A percentile compares a stretch with the other conserved stretches of the same genome.
Conservation (phyloP, 2,888 invertebrate genomes). For the Acronicta psi region DNA sequence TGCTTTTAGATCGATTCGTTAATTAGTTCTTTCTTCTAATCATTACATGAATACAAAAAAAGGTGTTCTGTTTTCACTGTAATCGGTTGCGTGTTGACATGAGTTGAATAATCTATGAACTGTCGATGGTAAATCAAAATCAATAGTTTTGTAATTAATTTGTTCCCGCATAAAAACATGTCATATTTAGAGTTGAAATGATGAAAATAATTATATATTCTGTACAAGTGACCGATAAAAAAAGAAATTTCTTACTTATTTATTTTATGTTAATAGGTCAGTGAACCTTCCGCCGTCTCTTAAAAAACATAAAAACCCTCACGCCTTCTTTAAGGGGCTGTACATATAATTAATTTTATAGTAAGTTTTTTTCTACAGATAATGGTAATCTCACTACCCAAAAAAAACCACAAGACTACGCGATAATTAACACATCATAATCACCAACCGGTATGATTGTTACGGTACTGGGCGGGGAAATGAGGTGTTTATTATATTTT, state of each 20-base stretch:
- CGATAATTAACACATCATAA: not conserved
- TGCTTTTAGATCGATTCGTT: slow-evolving; percentile 31
- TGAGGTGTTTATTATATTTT: not conserved
- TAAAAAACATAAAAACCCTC: no score
- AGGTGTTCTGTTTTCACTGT: slow-evolving; percentile 27
- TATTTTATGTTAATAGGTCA: no score
- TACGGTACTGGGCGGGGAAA: not conserved
- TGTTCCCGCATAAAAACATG: slow-evolving; percentile 10
- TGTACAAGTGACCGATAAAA: no score
- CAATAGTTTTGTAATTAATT: slow-evolving; percentile 12
- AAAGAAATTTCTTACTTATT: no score
- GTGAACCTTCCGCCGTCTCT: no score
- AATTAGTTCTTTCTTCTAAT: slow-evolving; percentile 29
- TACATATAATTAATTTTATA: no score
- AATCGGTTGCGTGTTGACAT: slow-evolving; percentile 24
- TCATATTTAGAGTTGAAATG: no score
- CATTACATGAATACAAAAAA: slow-evolving; percentile 10
- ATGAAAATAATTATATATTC: no score
- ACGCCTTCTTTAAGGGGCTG: no score
- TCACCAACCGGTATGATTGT: not conserved
- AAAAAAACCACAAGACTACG: no score
- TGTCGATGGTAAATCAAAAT: slow-evolving; percentile 32
- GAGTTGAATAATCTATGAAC: slow-evolving; percentile 33
- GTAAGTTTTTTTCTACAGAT: no score
- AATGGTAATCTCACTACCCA: no score